A percentile compares a stretch with the other conserved stretches of the same genome.
Conservation (phyloP, 2,113 vertebrate genomes). For the Ammodytes dubius region DNA sequence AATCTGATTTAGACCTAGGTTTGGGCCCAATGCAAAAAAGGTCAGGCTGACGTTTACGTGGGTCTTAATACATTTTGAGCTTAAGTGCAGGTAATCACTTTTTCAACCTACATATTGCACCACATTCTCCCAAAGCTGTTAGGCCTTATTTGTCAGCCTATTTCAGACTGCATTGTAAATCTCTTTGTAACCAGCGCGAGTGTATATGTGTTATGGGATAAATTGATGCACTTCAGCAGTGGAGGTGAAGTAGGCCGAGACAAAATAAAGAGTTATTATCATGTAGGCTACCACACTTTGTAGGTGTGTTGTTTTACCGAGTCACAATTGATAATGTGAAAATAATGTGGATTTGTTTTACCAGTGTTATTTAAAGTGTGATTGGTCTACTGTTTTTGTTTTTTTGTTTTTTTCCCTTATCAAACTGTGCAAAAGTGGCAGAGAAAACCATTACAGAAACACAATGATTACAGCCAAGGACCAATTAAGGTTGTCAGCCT, state of each 20-base stretch:
- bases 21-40: constrained; percentile 16
- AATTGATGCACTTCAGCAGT: too few species aligned
- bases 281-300: not conserved
- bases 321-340: not conserved
- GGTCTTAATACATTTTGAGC: constrained; percentile 27
- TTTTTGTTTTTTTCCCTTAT: not conserved
- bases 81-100: not conserved
- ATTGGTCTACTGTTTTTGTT: not conserved
- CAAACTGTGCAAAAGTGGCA: not conserved
- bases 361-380: not conserved
- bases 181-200: not conserved
- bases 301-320: not conserved
- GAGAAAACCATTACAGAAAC: not conserved
- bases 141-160: not conserved
- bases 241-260: not conserved
- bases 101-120: not conserved
- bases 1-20: constrained; percentile 28
- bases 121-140: not conserved
- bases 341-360: not conserved
- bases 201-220: not conserved
- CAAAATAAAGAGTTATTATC: not conserved
- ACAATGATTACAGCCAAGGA: too few species aligned
- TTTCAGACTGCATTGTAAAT: constrained; percentile 13
- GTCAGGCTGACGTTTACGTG: constrained; percentile 22
- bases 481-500: too few species aligned